phyloP scores from a whole-genome alignment of 2,113 vertebrate genomes.

The Orientallactaga bullata region DNA sequence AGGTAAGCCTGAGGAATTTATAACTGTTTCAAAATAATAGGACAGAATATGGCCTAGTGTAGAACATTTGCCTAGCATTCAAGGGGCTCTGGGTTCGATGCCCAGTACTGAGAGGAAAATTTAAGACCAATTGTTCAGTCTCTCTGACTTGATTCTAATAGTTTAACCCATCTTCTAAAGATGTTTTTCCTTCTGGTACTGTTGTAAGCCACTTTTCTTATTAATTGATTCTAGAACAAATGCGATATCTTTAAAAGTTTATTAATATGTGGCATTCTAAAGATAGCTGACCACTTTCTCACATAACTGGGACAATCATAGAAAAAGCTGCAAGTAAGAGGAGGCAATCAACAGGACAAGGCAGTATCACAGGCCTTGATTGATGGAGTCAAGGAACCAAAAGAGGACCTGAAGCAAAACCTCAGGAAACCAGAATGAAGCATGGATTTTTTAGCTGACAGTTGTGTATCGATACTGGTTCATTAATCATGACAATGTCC shows the following conservation, averaged over 20 bases:
- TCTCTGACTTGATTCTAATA: background rate
- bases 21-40: too few species aligned
- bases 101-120: too few species aligned
- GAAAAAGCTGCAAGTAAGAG: too few species aligned
- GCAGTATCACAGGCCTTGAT: too few species aligned
- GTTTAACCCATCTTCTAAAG: background rate
- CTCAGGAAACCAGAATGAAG: background rate
- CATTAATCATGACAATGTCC: too few species aligned
- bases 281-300: background rate
- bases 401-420: background rate
- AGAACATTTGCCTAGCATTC: too few species aligned
- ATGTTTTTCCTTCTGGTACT: constrained; percentile 3
- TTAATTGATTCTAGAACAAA: background rate
- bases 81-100: too few species aligned
- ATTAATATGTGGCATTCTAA: background rate
- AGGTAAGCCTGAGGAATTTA: too few species aligned
- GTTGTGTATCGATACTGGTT: background rate
- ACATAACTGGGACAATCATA: too few species aligned
- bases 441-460: background rate
- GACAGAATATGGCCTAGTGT: too few species aligned
- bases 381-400: background rate
- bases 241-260: background rate
- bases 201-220: background rate
- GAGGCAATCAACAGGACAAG: too few species aligned
- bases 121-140: too few species aligned